phyloP scores from a whole-genome alignment of 2,888 invertebrate genomes.

The Scaeva pyrastri region DNA sequence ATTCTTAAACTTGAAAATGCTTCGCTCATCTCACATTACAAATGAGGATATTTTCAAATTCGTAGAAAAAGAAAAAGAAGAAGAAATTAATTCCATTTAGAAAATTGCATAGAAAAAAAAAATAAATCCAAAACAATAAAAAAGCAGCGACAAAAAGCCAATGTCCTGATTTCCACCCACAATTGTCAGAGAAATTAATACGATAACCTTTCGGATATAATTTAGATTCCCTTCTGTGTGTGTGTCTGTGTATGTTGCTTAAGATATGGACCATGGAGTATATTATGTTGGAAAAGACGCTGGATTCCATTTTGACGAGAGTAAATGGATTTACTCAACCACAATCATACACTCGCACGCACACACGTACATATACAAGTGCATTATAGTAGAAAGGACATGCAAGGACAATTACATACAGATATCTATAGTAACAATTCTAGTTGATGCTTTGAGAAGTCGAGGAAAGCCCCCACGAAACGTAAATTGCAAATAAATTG shows the following conservation, averaged over 20 bases:
- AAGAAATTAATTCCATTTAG: constrained; percentile 58
- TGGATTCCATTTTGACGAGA: constrained; percentile 44
- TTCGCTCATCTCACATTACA: too few relatives aligned
- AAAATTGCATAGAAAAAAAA: not conserved
- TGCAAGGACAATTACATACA: constrained; percentile 34
- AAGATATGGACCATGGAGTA: constrained; percentile 10
- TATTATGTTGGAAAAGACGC: not conserved
- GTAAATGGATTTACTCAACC: constrained; percentile 62
- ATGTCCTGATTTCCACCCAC: constrained; percentile 61
- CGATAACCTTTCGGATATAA: constrained; percentile 64
- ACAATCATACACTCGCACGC: not conserved
- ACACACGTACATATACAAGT: not conserved
- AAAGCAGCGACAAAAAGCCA: constrained; percentile 43
- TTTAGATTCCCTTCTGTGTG: too few relatives aligned
- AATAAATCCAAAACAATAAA: constrained; percentile 16
- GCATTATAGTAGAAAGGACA: not conserved
- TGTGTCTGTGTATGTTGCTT: too few relatives aligned
- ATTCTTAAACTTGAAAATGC: too few relatives aligned
- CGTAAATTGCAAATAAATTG: constrained; percentile 70
- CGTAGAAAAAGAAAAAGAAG: constrained; percentile 64
- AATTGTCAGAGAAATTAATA: constrained; percentile 64
- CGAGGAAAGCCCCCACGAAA: constrained; percentile 38
- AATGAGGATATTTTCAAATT: too few relatives aligned
- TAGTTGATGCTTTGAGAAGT: constrained; percentile 1
- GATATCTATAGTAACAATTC: not conserved